These are phyloP conservation scores for Donacobius atricapilla DNA, from an alignment of 2,113 vertebrate genomes.

Conservation along the genomic window DNA sequence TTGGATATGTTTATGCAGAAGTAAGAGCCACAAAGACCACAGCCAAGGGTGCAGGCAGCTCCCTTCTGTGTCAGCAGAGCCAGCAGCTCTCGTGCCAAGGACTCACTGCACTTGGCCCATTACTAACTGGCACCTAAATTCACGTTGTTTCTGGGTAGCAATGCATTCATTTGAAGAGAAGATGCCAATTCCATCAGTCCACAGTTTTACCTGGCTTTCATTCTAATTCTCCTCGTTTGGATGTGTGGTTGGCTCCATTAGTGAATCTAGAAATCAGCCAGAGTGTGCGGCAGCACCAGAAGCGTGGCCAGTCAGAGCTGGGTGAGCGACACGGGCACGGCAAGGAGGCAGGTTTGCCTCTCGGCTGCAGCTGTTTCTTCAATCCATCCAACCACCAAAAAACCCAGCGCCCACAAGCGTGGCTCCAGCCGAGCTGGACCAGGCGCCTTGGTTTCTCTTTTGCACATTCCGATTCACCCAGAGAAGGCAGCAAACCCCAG, in stretches of 20 bases:
- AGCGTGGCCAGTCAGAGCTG: accelerated
- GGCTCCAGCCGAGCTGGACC: background rate
- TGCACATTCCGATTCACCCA: background rate
- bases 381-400: background rate
- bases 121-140: background rate
- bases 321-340: accelerated
- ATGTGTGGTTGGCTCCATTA: background rate
- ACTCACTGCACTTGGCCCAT: background rate
- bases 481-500: background rate
- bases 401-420: background rate
- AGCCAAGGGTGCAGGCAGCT: background rate
- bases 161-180: background rate
- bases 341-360: background rate
- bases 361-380: background rate
- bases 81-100: background rate
- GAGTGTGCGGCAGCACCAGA: accelerated
- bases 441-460: background rate
- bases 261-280: background rate
- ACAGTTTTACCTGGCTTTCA: background rate
- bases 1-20: background rate
- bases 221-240: background rate
- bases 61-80: background rate
- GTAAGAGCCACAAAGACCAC: background rate
- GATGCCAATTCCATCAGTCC: background rate
- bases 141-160: background rate